phyloP scores from a whole-genome alignment of 1,140 invertebrate species.

The Pomacea maculata region DNA sequence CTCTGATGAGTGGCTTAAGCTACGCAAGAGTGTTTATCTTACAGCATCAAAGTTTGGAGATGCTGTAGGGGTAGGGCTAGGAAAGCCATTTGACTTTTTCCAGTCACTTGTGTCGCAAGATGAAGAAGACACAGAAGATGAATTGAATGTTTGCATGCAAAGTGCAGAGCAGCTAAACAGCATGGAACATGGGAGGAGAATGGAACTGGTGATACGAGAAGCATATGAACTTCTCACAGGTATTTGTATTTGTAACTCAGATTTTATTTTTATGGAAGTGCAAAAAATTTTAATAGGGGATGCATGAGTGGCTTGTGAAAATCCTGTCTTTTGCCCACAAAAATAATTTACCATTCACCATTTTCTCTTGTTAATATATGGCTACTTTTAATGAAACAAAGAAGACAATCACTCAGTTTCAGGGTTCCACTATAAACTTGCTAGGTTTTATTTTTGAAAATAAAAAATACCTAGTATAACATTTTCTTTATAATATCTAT shows the following conservation, averaged over 20 bases:
- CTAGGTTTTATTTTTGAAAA: too few relatives aligned
- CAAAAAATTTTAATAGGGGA: too few relatives aligned
- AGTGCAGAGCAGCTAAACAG: background rate
- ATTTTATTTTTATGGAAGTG: too few relatives aligned
- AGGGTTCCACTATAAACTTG: too few relatives aligned
- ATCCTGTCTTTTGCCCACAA: too few relatives aligned
- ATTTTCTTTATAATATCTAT: too few relatives aligned
- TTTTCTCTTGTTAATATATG: too few relatives aligned
- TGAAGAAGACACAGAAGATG: constrained; percentile 25
- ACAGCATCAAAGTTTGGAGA: constrained; percentile 52
- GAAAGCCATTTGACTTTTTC: constrained; percentile 48
- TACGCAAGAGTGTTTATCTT: constrained; percentile 34
- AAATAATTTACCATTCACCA: too few relatives aligned
- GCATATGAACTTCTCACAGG: constrained; percentile 40
- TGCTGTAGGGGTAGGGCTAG: constrained; percentile 45
- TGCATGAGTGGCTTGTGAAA: too few relatives aligned
- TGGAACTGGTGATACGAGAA: constrained; percentile 40
- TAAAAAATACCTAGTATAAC: too few relatives aligned
- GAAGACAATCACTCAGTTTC: too few relatives aligned
- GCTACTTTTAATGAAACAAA: too few relatives aligned
- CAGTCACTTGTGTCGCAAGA: constrained; percentile 29
- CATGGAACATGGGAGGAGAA: constrained; percentile 28
- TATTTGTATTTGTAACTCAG: background rate
- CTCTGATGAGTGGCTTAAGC: constrained; percentile 44
- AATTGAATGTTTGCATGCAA: constrained; percentile 10